Evolutionary conservation across 1,140 invertebrate species (phyloP), one percentile per base, ranked within the genome.

Genomic region (Aporrectodea caliginosa): DNA sequence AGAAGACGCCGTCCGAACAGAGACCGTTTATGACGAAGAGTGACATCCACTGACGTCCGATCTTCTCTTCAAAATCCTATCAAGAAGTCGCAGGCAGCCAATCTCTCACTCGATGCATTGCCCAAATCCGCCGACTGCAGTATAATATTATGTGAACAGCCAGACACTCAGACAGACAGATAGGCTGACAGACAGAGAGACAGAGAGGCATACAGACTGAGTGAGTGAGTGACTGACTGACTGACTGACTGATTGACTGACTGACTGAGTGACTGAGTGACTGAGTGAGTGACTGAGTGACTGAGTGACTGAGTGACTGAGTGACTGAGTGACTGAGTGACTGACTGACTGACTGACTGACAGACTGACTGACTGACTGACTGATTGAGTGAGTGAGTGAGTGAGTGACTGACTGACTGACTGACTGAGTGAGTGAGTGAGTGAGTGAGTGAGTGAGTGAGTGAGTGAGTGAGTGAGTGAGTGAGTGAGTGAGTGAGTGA

Each of bases 321-420:
- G 68, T 73, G 77, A 70, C 6, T 12, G 69, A 2, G 29, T 12
- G 58, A 30, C n/a, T 68, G 16, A 33, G 30, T 58, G 75, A 70
- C 29, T 73, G 77, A 70, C 29, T 73, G 77, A 71, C 29, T 73
- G 68, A 70, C 35, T 1, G 77, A 78, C 35, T 1, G 77, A 78
- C 29, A 6, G 77, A 30, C 22, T 1, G 43, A 58, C 35, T 12
- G 35, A 73, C 35, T 73, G 43, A 77, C 35, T 14, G 75, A 73
- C 27, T 75, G 73, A 75, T n/a, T 78, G 77, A 70, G 68, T 73
- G 77, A 70, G 68, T 78, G 77, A 70, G 68, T 73, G 77, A 70
- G 29, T 12, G 69, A 2, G 29, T 12, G 58, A 30, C n/a, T 68
- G 16, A 33, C 12, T 58, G 75, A 70, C 29, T 73, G 77, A 70